These are phyloP conservation scores for Phortica okadai DNA, from an alignment of 2,888 invertebrate species.

Conservation along the genomic window DNA sequence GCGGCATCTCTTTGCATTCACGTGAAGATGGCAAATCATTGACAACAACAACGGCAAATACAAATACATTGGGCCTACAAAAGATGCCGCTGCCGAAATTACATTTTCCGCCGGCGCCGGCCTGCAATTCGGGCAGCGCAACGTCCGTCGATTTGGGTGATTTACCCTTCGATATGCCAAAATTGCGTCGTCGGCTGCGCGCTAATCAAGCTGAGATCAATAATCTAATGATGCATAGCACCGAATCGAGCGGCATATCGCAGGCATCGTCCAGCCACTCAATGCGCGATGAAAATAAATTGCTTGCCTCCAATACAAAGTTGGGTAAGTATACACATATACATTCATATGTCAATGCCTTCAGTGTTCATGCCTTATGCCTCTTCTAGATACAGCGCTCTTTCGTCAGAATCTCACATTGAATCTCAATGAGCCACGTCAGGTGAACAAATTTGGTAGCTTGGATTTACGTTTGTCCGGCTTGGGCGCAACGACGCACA, in stretches of 20 bases:
- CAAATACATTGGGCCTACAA: constrained; percentile 77
- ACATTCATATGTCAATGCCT: not conserved
- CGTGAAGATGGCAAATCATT: constrained; percentile 85
- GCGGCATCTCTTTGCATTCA: constrained; percentile 91
- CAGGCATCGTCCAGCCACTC: constrained; percentile 90
- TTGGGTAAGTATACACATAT: constrained; percentile 63
- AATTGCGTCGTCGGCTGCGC: constrained; percentile 86
- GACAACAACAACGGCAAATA: constrained; percentile 55
- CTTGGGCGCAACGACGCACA: constrained; percentile 57
- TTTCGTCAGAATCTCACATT: constrained; percentile 85
- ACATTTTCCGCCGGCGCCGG: constrained; percentile 79
- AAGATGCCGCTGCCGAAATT: constrained; percentile 87
- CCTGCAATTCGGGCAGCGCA: constrained; percentile 84
- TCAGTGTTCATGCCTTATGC: not conserved
- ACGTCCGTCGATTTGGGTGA: constrained; percentile 87
- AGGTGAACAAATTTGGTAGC: constrained; percentile 74
- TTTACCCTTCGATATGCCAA: constrained; percentile 95
- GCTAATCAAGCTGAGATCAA: constrained; percentile 77
- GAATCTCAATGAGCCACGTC: constrained; percentile 81
- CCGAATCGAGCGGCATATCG: constrained; percentile 84
- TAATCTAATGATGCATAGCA: constrained; percentile 77
- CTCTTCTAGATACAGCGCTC: constrained; percentile 77
- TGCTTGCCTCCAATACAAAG: constrained; percentile 76
- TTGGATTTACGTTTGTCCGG: constrained; percentile 71
- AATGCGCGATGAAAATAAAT: constrained; percentile 83